Conservation (phyloP, 92 coral and sea anemone genomes). For the Bergia puertoricense region DNA sequence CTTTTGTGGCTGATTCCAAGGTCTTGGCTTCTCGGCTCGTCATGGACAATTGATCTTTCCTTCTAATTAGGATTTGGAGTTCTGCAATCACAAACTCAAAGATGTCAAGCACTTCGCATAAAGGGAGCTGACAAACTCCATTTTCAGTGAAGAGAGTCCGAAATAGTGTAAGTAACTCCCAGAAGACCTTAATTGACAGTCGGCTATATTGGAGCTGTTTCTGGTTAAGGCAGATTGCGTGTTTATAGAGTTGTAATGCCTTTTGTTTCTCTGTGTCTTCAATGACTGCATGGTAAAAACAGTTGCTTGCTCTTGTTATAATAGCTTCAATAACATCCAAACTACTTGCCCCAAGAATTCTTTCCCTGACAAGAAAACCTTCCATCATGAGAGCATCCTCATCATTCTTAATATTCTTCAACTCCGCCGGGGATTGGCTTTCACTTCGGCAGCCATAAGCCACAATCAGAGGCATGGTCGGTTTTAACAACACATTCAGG, state of each 20-base stretch:
- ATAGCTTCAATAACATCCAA: conserved; percentile 31
- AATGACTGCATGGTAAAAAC: conserved; percentile 23
- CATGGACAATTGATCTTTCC: conserved; percentile 17
- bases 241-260: conserved; percentile 17
- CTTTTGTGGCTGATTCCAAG: conserved; percentile 47
- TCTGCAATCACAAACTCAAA: conserved; percentile 29
- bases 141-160: conserved; percentile 26
- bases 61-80: conserved; percentile 14
- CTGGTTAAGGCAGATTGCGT: conserved; percentile 25
- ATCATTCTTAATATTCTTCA: conserved; percentile 36
- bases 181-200: conserved; percentile 29
- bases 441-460: conserved; percentile 43
- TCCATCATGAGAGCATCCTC: conserved; percentile 51
- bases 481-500: conserved; percentile 9
- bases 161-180: conserved; percentile 32
- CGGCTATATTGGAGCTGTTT: conserved; percentile 22
- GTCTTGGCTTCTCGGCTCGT: conserved; percentile 29
- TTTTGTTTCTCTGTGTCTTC: conserved; percentile 35
- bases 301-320: conserved; percentile 31
- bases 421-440: conserved; percentile 49
- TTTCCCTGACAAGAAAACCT: conserved; percentile 57
- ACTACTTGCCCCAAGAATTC: conserved; percentile 48
- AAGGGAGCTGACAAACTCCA: conserved; percentile 22
- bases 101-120: conserved; percentile 16
- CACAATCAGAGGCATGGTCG: not conserved